These are phyloP conservation scores for Coranthus polyacanthus DNA, from an alignment of 2,797 vertebrate species.

Conservation along the genomic window DNA sequence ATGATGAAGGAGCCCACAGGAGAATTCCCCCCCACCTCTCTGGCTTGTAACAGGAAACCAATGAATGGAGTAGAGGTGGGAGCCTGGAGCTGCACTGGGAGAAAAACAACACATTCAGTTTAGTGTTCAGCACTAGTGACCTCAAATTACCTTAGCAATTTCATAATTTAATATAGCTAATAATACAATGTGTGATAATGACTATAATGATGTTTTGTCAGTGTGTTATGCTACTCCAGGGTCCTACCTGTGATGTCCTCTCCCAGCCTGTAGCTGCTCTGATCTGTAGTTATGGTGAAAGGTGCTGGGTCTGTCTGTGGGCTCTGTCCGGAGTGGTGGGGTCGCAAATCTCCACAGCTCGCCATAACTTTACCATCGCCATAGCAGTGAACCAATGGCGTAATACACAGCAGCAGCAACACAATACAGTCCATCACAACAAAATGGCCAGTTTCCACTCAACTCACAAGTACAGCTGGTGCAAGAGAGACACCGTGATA, in stretches of 20 bases:
- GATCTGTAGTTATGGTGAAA: conserved; percentile 61
- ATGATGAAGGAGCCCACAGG: conserved; percentile 83
- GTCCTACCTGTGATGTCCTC: conserved; percentile 79
- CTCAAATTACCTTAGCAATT: not conserved
- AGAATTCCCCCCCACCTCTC: conserved; percentile 66
- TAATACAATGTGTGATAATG: not conserved
- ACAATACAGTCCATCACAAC: conserved; percentile 36
- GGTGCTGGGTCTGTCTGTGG: conserved; percentile 55
- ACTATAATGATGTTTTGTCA: too few relatives aligned
- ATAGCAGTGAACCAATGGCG: conserved; percentile 23
- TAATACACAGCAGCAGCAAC: conserved; percentile 28
- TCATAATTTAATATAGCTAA: not conserved
- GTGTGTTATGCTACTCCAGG: too few relatives aligned
- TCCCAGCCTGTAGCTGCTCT: conserved; percentile 56
- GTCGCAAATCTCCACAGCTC: conserved; percentile 57
- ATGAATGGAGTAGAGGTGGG: conserved; percentile 62
- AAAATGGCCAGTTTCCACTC: too few relatives aligned
- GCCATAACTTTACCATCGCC: conserved; percentile 39
- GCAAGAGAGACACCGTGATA: too few relatives aligned
- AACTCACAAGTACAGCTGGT: too few relatives aligned
- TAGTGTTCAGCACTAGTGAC: not conserved
- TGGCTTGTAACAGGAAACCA: conserved; percentile 87
- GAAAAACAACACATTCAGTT: not conserved
- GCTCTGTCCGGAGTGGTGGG: not conserved
- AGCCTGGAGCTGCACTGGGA: conserved; percentile 82